Base-by-base conservation (phyloP, 1,140 invertebrate species). In the Megalonaias nervosa region DNA sequence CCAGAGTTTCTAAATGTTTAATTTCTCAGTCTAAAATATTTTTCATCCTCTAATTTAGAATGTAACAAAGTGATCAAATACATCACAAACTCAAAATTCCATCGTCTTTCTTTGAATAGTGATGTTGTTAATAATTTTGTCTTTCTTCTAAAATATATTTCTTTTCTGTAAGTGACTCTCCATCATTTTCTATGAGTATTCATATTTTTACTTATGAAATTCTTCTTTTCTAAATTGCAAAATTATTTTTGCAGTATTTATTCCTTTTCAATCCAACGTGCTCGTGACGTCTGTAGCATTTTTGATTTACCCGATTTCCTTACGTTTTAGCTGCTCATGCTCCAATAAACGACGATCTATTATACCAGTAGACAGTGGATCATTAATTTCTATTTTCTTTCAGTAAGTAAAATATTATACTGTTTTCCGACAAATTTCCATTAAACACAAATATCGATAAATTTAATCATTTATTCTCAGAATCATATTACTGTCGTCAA, bases 401-500 rank as follows among this genome's bases (percentile, higher is more conserved):
- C 58, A 68, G 31, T 79, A 23, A 23, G 73, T 1, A 12, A 6
- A 13, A 56, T 75, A 73, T 16, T 65, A 64, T 38, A 72, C 74
- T 31, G 59, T 72, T 26, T 59, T 72, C 2, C 64, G 59, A 57
- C 76, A 55, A 2, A 82, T 74, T 55, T 74, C 60, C 56, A 82
- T 58, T 11, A 81, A 26, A 3, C 79, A 14, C 48, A 64, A 67
- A 66, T 75, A 69, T 4, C 69, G 69, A 67, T 79, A 79, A 12
- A 79, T 48, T 19, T 58, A 48, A 26, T 15, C 76, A 31, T 56
- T 69, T 58, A 31, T 73, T 70, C 13, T 1, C 59, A 14, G 74
- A 70, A 55, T 6, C 38, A 5, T n/a, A 19, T 66, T 1, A 58
- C 67, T 64, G 19, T 71, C 26, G 16, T 57, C 38, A 71, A 16